Base-by-base conservation (phyloP, 2,888 invertebrate species). In the Synergus japonicus region DNA sequence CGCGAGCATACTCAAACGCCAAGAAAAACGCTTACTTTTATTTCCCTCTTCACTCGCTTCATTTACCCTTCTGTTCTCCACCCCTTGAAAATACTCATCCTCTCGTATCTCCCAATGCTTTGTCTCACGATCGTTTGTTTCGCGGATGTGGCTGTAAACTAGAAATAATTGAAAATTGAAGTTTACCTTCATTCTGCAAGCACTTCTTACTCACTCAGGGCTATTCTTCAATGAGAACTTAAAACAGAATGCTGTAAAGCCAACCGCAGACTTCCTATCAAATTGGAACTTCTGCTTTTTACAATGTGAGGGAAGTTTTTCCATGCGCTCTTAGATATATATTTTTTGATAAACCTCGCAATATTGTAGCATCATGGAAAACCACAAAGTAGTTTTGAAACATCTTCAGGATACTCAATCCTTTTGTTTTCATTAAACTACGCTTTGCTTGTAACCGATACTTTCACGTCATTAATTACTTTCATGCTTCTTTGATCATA, bases 81-180 rank as follows among this genome's bases (percentile, higher is more conserved):
- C 12, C 10, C 22, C 54, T n/a, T n/a, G 54, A 54, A 54, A 54
- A 54, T n/a, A 58, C 58, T 58, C 58, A 58, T 58, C 76, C 78
- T 80, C 78, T 41, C n/a, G 58, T 64, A 69, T 49, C 29, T 44
- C 41, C 65, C 77, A 29, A 64, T 60, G 76, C 63, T 46, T 79
- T 77, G 66, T 79, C 79, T 81, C 77, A 76, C 76, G 81, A 81
- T 77, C 67, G 78, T 79, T 81, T 79, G 79, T 81, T 76, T 81
- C 78, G 78, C 78, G 77, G 81, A 81, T 81, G 78, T 76, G 76
- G 78, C 78, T 77, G 78, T 79, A 81, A 81, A 81, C 76, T 79
- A 79, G 79, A 79, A 79, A 69, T 81, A 81, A 81, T 81, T 81
- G 78, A 77, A 76, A 81, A 79, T 79, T 76, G 76, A 78, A 79